Evolutionary conservation across 2,113 vertebrate genomes (phyloP).

Genomic region (Pitta sordida): DNA sequence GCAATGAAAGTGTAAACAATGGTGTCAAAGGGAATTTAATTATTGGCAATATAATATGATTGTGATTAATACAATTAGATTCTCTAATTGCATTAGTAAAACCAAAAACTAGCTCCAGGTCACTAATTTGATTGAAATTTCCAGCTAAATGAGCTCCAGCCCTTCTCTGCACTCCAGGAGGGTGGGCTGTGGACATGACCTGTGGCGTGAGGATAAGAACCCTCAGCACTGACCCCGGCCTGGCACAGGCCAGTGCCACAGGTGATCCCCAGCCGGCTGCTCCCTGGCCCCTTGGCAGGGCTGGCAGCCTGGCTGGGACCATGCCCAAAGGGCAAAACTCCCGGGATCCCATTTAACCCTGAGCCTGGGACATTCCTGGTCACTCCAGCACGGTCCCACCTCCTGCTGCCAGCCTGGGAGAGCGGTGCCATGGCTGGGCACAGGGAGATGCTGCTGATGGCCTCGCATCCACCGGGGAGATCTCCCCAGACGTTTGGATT

Average conservation of each 20-base stretch:
- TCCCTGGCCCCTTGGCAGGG: background rate
- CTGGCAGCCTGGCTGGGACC: background rate
- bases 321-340: rapidly evolving
- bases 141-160: background rate
- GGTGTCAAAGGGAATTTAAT: slow-evolving; percentile 62
- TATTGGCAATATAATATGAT: slow-evolving; percentile 52
- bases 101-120: background rate
- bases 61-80: slow-evolving; percentile 56
- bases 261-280: background rate
- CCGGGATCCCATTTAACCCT: rapidly evolving
- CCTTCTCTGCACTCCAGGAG: background rate
- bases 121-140: slow-evolving; percentile 11
- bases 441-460: background rate
- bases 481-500: background rate
- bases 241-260: background rate
- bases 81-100: slow-evolving; percentile 43
- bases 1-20: slow-evolving; percentile 23
- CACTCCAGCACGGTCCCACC: rapidly evolving
- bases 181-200: rapidly evolving
- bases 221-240: background rate
- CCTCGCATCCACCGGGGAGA: background rate
- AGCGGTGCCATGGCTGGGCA: rapidly evolving
- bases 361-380: too few species aligned
- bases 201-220: background rate
- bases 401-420: background rate